Conservation (phyloP, 2,113 vertebrate species). For the Pantherophis guttatus region DNA sequence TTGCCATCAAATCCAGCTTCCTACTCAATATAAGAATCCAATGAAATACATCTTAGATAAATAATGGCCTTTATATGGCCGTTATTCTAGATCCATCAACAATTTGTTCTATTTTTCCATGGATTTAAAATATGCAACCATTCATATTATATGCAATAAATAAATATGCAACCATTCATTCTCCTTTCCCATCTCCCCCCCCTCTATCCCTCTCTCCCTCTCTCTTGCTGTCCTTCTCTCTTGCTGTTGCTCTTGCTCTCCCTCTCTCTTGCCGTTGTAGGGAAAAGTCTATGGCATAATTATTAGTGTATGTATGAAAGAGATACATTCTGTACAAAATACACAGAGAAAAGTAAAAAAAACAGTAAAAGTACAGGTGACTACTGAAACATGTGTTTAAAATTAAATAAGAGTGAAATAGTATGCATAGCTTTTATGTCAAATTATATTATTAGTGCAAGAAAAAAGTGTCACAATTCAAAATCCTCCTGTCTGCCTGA, state of each 20-base stretch:
- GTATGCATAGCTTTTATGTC: slow-evolving; percentile 56
- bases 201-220: neutral
- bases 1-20: neutral
- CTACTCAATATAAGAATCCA: neutral
- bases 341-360: slow-evolving; percentile 49
- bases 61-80: neutral
- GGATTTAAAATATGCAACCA: slow-evolving; percentile 23
- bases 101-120: neutral
- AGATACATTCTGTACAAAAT: slow-evolving; percentile 16
- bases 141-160: neutral
- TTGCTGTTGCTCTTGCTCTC: neutral
- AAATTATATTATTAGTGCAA: slow-evolving; percentile 66
- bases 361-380: slow-evolving; percentile 45
- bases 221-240: too few species aligned
- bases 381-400: slow-evolving; percentile 60
- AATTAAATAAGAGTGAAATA: slow-evolving; percentile 66
- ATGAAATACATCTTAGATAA: neutral
- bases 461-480: slow-evolving; percentile 48
- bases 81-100: slow-evolving; percentile 20
- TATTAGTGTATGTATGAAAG: neutral
- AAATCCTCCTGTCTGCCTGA: slow-evolving; percentile 34
- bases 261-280: neutral
- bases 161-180: slow-evolving; percentile 19
- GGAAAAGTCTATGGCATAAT: neutral
- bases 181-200: too few species aligned